These are phyloP conservation scores for Zygothrica quintamaculata DNA, from an alignment of 2,888 invertebrate species.

Conservation along the genomic window DNA sequence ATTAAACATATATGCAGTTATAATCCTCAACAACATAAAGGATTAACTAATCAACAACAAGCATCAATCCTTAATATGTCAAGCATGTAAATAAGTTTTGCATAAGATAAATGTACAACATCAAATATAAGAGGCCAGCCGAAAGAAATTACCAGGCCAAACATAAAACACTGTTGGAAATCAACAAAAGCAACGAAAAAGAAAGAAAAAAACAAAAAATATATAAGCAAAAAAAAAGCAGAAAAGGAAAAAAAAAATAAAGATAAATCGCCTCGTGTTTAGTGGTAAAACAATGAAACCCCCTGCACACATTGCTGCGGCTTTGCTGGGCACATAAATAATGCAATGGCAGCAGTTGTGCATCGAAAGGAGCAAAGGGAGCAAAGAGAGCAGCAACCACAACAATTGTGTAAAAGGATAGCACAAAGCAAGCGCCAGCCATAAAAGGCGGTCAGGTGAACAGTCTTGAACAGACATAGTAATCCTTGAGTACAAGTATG, in stretches of 20 bases:
- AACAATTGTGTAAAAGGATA: conserved; percentile 54
- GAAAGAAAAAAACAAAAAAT: neutral
- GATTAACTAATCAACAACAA: neutral
- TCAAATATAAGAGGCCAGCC: conserved; percentile 9
- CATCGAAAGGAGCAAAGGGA: conserved; percentile 29
- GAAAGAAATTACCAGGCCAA: conserved; percentile 4
- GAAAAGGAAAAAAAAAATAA: conserved; percentile 24
- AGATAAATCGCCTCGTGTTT: conserved; percentile 69
- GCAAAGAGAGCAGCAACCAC: conserved; percentile 21
- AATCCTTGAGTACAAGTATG: conserved; percentile 30
- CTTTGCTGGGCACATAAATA: conserved; percentile 72
- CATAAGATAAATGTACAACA: conserved; percentile 41
- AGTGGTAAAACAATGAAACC: conserved; percentile 62
- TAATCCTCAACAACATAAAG: neutral
- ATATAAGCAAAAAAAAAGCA: conserved; percentile 7
- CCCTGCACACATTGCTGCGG: conserved; percentile 44
- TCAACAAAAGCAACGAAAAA: too few species aligned
- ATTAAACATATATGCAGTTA: too few species aligned
- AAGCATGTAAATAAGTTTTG: conserved; percentile 53
- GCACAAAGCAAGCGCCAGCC: conserved; percentile 56
- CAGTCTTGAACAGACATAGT: conserved; percentile 34
- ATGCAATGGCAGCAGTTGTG: conserved; percentile 64
- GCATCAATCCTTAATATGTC: conserved; percentile 37
- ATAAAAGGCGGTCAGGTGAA: conserved; percentile 45
- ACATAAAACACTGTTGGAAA: conserved; percentile 42